Base-by-base conservation (phyloP, 1,140 invertebrate species). In the Ladona fulva region DNA sequence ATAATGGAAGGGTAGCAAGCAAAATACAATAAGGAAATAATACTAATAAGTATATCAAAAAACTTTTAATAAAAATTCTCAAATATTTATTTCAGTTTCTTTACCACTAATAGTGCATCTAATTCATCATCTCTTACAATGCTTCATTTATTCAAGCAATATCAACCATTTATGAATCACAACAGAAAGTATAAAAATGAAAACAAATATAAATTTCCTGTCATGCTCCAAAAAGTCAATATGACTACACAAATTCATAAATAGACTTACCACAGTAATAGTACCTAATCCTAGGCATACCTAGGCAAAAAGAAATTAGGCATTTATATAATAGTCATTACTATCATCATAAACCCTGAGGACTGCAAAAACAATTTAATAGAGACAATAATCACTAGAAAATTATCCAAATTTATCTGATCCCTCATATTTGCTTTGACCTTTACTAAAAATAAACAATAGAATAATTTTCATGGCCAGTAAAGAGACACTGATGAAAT, bases 281-380 rank as follows among this genome's bases (percentile, higher is more conserved):
- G 85, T 90, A 90, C 85, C 87, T 89, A 85, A 90, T 90, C 89
- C 89, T 88, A 85, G 89, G 89, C 83, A 90, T 87, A 84, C 88
- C 89, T 90, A 83, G 82, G 81, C 81, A 83, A 83, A 83, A 80
- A 85, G 81, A 83, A 73, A 81, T 78, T 76, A 77, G 29, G 78
- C 77, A 29, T 75, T 42, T 59, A 75, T 81, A 78, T 80, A 81
- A 80, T 79, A 80, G n/a, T 19, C 14, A 29, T 76, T 22, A 66
- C 52, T 66, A 3, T 66, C 1, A 66, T 66, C n/a, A 66, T 12
- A 66, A 66, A 22, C 52, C 52, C 16, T 66, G n/a, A 19, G 14
- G 3, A 66, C n/a, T 16, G 52, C 14, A 66, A 66, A 66, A 66
- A 22, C 12, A 66, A 19, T 66, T 66, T 66, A 66, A 19, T 66